These are phyloP conservation scores for Limnephilus auricula DNA, from an alignment of 2,888 invertebrate species.

Conservation along the genomic window DNA sequence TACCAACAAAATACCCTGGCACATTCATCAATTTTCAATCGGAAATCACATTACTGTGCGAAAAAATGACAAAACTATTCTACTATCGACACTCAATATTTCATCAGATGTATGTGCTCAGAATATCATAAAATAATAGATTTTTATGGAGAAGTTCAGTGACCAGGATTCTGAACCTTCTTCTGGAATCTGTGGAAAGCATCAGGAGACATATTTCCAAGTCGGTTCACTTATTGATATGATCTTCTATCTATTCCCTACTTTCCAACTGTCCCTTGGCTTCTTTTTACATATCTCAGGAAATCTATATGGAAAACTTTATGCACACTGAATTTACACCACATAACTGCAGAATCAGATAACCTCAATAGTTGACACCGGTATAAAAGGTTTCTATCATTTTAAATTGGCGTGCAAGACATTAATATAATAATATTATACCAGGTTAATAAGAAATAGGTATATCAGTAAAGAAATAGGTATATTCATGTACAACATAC, in stretches of 20 bases:
- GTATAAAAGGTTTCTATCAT: not conserved
- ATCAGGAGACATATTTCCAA: not conserved
- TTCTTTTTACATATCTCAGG: not conserved
- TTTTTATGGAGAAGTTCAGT: not conserved
- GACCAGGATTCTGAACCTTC: not conserved
- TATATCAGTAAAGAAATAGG: too few species aligned
- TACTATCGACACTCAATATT: not conserved
- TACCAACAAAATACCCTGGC: too few species aligned
- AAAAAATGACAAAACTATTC: too few species aligned
- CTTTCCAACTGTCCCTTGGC: not conserved
- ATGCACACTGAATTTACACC: not conserved
- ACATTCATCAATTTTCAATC: too few species aligned
- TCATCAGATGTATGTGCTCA: not conserved
- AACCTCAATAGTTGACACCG: not conserved
- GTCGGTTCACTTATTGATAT: not conserved
- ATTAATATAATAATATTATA: too few species aligned
- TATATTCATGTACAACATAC: too few species aligned
- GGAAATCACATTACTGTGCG: too few species aligned
- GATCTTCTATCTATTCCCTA: not conserved
- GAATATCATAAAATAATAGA: not conserved
- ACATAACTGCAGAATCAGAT: not conserved
- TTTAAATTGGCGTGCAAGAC: not conserved
- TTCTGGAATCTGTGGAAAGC: not conserved
- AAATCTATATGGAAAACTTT: not conserved
- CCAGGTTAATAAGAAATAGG: too few species aligned